Evolutionary conservation across 1,140 invertebrate genomes (phyloP), one percentile per base, ranked within the genome.

Genomic region (Caenorhabditis briggsae): DNA sequence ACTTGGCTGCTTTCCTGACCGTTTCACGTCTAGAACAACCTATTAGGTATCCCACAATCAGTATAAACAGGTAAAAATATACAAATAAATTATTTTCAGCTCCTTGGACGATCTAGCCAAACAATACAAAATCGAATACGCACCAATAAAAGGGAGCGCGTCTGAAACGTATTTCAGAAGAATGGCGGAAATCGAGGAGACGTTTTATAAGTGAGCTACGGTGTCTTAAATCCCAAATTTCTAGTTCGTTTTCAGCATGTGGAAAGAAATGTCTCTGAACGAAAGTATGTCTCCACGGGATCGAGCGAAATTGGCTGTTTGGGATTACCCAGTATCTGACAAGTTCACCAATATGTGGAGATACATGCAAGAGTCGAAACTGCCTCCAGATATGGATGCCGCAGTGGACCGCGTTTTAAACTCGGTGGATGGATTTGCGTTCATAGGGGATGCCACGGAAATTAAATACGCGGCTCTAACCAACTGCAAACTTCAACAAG

Each of bases 291-390:
- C 95, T 14, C 96, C 96, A 56, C 94, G 96, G 0, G 96, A 98
- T 91, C 93, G 97, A 74, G 96, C 97, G 0, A 96, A 97, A 92
- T 92, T 98, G 16, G 97, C 97, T 0, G 97, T 99, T 0, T 99
- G 97, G 97, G 97, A 99, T 92, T 99, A 98, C 93, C 97, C 97
- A 0, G 96, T 91, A 9, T 97, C 96, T 90, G 97, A 99, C 92
- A 98, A 97, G 90, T 99, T 97, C 93, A 98, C 96, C 1, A 98
- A 98, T 93, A 97, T 99, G 95, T 98, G 97, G 95, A 96, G 97
- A 92, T 96, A 96, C 0, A 99, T 99, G 97, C 95, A 96, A 90
- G 96, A 97, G 89, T 95, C 96, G 0, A 94, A 94, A 0, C 94
- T 98, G 25, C 97, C 97, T 0, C 93, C 94, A 20, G 94, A 93